Conservation (phyloP, 2,797 vertebrate species). For the Macropodus opercularis region DNA sequence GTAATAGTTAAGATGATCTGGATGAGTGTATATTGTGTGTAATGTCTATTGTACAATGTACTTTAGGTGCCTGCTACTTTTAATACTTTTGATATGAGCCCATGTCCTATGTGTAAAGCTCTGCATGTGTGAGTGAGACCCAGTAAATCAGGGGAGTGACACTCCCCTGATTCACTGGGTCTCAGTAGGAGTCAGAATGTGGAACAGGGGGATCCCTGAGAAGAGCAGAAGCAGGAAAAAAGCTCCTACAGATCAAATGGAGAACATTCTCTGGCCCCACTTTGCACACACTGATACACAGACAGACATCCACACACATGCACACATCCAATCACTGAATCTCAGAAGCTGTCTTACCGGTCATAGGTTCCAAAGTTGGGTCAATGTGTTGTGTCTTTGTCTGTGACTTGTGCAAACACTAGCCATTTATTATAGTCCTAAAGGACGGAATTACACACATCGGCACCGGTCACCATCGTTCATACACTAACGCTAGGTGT, state of each 20-base stretch:
- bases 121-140: slow-evolving; percentile 41
- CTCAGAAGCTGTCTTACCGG: slow-evolving; percentile 40
- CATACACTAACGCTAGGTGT: slow-evolving; percentile 21
- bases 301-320: slow-evolving; percentile 25
- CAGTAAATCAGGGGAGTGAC: slow-evolving; percentile 69
- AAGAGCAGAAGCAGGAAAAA: slow-evolving; percentile 75
- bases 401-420: slow-evolving; percentile 18
- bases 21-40: slow-evolving; percentile 1
- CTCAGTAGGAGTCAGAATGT: slow-evolving; percentile 86
- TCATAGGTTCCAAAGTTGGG: slow-evolving; percentile 48
- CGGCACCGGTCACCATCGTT: slow-evolving; percentile 20
- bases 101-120: slow-evolving; percentile 47
- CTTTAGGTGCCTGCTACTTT: slow-evolving; percentile 38
- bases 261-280: slow-evolving; percentile 82
- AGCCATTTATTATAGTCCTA: slow-evolving; percentile 27
- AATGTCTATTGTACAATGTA: slow-evolving; percentile 26
- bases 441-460: slow-evolving; percentile 7
- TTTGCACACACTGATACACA: slow-evolving; percentile 55
- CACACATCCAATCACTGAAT: slow-evolving; percentile 46
- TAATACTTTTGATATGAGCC: slow-evolving; percentile 14
- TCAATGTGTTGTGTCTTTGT: slow-evolving; percentile 37
- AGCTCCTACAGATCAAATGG: slow-evolving; percentile 84
- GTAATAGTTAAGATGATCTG: neutral
- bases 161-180: slow-evolving; percentile 82
- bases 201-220: slow-evolving; percentile 83